These are phyloP conservation scores for Eueides isabella DNA, from an alignment of 1,140 invertebrate species.

Conservation along the genomic window DNA sequence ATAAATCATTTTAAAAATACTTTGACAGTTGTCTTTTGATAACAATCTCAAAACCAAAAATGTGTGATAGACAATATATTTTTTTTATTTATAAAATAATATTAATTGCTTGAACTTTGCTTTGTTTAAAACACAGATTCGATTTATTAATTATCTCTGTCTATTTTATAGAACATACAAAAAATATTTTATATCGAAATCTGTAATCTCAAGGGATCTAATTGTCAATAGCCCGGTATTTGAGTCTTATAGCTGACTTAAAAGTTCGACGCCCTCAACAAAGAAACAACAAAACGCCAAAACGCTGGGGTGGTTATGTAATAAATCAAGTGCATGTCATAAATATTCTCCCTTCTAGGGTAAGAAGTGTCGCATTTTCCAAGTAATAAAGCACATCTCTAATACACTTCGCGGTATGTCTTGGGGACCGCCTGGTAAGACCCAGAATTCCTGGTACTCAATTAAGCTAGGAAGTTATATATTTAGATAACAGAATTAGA, in stretches of 20 bases:
- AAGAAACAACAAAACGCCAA: slow-evolving; percentile 72
- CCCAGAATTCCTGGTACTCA: slow-evolving; percentile 55
- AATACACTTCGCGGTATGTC: slow-evolving; percentile 61
- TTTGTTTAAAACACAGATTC: no score
- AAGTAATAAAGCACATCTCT: slow-evolving; percentile 67
- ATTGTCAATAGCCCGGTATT: slow-evolving; percentile 17
- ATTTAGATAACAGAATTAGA: slow-evolving; percentile 50
- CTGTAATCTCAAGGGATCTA: slow-evolving; percentile 23
- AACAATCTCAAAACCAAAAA: no score
- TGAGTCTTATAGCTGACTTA: slow-evolving; percentile 45
- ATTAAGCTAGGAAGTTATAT: slow-evolving; percentile 64
- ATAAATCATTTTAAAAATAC: no score
- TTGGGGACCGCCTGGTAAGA: slow-evolving; percentile 41
- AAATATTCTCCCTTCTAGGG: slow-evolving; percentile 69
- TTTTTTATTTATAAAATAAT: no score
- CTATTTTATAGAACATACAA: no score
- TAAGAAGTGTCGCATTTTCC: slow-evolving; percentile 78
- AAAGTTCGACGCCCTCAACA: slow-evolving; percentile 56
- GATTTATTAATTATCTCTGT: no score
- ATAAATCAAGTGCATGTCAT: slow-evolving; percentile 75
- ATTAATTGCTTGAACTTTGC: no score
- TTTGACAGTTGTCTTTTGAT: no score
- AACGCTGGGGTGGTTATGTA: slow-evolving; percentile 58
- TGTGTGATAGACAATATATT: no score
- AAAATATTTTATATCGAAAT: neutral